Base-by-base conservation (phyloP, 2,888 invertebrate species). In the Cynaeus angustus region DNA sequence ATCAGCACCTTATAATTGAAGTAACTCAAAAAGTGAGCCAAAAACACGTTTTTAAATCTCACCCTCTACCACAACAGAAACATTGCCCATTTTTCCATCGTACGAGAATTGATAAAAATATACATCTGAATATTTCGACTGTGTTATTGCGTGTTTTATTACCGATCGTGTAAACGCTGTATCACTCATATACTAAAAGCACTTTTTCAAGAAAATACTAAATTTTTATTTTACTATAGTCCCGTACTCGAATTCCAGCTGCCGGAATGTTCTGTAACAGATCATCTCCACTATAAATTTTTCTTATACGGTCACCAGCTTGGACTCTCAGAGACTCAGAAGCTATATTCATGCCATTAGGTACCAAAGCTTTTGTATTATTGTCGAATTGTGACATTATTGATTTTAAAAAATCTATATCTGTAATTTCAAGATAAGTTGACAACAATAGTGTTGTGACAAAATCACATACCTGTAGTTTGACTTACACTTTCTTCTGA, bases 231-330 rank as follows among this genome's bases (percentile, higher is more conserved):
- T 3, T 37, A 9, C 2, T 50, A 4, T 3, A 21, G 21, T 3
- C 4, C 4, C 21, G 21, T 21, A 59, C 59, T 8, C 26, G 43
- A 26, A 59, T 13, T 9, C 45, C 59, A 30, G 59, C 59, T 30
- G 59, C 28, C 3, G 28, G 14, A 9, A 75, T 41, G 30, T 77
- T 70, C 50, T 73, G 71, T 8, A 75, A 53, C 0, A 68, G 12
- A 10, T 68, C 55, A 7, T 43, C 37, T 5, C 43, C 45, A 14
- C 43, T 41, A 9, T 59, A 59, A 8, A 59, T 6, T n/a, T 45
- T 6, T 30, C 45, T 26, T 28, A 59, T 46, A 16, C 14, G 30
- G 14, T 30, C 14, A 1, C 59, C 59, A 12, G 33, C 59, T 46
- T 59, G 8, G 5, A 4, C 10, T 58, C 21, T 58, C 0, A 10